Evolutionary conservation across 2,113 vertebrate genomes (phyloP).

Genomic region (Zosterops japonicus): DNA sequence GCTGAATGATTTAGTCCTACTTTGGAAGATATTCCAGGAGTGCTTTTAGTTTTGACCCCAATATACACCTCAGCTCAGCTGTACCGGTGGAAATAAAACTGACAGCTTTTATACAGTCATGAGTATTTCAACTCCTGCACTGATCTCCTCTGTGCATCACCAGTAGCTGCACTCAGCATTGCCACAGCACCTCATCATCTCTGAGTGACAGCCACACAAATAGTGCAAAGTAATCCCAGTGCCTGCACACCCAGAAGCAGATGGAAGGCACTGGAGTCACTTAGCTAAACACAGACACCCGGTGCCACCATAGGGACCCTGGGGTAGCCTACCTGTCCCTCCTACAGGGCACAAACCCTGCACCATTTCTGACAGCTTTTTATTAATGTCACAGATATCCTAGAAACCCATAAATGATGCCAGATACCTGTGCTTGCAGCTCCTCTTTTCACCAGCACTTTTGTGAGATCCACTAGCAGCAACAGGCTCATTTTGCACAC

Average conservation of each 20-base stretch:
- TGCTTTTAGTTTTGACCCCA: slow-evolving; percentile 2
- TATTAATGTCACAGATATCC: neutral
- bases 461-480: neutral
- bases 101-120: neutral
- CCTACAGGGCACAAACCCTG: neutral
- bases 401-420: neutral
- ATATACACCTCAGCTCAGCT: neutral
- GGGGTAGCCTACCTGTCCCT: neutral
- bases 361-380: neutral
- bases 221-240: neutral
- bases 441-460: neutral
- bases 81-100: neutral
- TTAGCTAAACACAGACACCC: neutral
- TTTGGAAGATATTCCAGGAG: neutral
- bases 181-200: neutral
- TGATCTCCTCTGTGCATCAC: neutral
- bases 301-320: neutral
- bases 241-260: neutral
- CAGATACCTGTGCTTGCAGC: neutral
- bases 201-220: neutral
- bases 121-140: neutral
- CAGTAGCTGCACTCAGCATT: neutral
- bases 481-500: neutral
- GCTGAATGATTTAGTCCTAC: neutral
- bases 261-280: neutral